A percentile compares a stretch with the other conserved stretches of the same genome.
Conservation (phyloP, 1,140 invertebrate genomes). For the Pinna nobilis region DNA sequence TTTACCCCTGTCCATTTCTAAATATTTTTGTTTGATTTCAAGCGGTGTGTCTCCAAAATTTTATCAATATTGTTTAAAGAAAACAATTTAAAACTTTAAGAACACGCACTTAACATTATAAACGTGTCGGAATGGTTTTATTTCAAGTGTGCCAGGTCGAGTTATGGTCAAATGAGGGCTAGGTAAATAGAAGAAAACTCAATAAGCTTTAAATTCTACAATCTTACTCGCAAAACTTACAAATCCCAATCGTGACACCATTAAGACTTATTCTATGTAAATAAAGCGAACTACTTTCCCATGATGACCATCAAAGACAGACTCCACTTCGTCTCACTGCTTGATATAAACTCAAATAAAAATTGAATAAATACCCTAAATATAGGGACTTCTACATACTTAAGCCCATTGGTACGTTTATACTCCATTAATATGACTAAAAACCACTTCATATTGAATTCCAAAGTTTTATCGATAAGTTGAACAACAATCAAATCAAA, state of each 20-base stretch:
- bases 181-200: conserved; percentile 13
- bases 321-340: conserved; percentile 10
- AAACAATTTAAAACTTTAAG: conserved; percentile 23
- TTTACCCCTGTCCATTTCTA: not conserved
- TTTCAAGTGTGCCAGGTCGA: conserved; percentile 12
- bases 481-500: conserved; percentile 10
- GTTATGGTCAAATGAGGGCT: not conserved
- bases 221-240: conserved; percentile 4
- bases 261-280: conserved; percentile 27
- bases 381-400: conserved; percentile 21
- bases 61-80: conserved; percentile 18
- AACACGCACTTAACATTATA: conserved; percentile 5
- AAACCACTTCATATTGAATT: conserved; percentile 10
- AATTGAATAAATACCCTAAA: conserved; percentile 29
- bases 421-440: conserved; percentile 17
- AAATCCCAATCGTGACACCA: conserved; percentile 15
- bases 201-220: conserved; percentile 27
- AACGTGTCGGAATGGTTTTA: not conserved
- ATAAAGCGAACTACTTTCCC: conserved; percentile 1
- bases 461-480: conserved; percentile 18
- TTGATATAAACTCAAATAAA: conserved; percentile 17
- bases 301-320: conserved; percentile 10
- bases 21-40: conserved; percentile 31
- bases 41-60: conserved; percentile 4
- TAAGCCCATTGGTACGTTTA: conserved; percentile 18